Base-by-base conservation (phyloP, 2,797 vertebrate species). In the Sebastes hubbsi region DNA sequence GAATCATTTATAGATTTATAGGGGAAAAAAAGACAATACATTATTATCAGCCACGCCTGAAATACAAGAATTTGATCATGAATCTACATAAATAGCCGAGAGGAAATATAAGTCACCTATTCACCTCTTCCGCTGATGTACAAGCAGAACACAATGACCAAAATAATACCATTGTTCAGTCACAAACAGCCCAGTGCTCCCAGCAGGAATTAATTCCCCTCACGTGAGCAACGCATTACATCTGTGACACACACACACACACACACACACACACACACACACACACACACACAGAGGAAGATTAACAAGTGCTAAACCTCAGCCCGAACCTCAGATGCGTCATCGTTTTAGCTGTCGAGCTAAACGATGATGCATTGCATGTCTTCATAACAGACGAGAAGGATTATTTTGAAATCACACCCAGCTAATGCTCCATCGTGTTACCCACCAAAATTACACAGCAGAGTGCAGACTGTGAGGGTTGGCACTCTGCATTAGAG, bases 381-480 rank as follows among this genome's bases (percentile, higher is more conserved):
- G 72, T 65, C 68, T 72, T 56, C 60, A 67, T 70, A 70, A 60
- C 81, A 85, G 67, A 88, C 69, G 42, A 59, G 62, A 87, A 63
- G 84, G 83, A 88, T 89, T 89, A 88, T 77, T 87, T 68, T 80
- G 74, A 87, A 85, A 87, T 85, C 67, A 68, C 55, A 85, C 61
- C 59, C 58, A 73, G 80, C 85, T 86, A 80, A 91, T 83, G 58
- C 74, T 75, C 72, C 25, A 74, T 81, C 74, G 78, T 76, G 68
- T 86, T 80, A 68, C 20, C 75, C 34, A 55, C 36, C 38, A 59
- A 70, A 72, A 80, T 77, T 30, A 77, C 78, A 83, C 56, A 61
- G 72, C 68, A n/a, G 55, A 69, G 78, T 10, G 56, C 30, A 60
- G 58, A 49, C 46, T 66, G 75, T 29, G 59, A 46, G 81, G 68